Evolutionary conservation across 2,888 invertebrate species (phyloP).

Genomic region (Diabrotica balteata): DNA sequence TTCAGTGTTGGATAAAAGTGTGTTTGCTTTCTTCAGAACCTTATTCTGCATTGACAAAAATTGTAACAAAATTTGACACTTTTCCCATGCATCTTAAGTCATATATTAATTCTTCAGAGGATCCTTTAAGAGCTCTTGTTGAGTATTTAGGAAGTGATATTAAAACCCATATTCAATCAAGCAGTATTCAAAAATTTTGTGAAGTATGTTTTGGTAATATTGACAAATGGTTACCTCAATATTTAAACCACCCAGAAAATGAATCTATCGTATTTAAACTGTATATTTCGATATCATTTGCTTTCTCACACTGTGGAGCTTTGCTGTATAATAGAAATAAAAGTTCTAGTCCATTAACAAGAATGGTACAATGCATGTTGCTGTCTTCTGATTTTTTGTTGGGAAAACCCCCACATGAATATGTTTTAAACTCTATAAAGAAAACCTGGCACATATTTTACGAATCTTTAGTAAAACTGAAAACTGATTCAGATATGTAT

Average conservation of each 20-base stretch:
- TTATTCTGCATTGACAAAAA: conserved; percentile 44
- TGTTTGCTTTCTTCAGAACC: conserved; percentile 49
- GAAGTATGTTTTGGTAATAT: conserved; percentile 52
- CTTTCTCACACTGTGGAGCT: conserved; percentile 51
- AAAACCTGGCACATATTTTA: conserved; percentile 64
- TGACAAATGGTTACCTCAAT: conserved; percentile 48
- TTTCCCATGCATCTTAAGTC: conserved; percentile 43
- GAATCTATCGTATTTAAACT: conserved; percentile 51
- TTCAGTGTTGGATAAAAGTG: conserved; percentile 55
- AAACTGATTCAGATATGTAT: conserved; percentile 61
- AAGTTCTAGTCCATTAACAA: conserved; percentile 61
- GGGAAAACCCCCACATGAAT: conserved; percentile 58
- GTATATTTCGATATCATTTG: conserved; percentile 50
- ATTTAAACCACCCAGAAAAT: conserved; percentile 47
- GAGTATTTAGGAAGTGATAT: conserved; percentile 47
- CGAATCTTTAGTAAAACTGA: conserved; percentile 62
- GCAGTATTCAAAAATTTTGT: conserved; percentile 45
- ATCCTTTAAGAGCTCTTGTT: conserved; percentile 52
- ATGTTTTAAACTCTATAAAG: conserved; percentile 60
- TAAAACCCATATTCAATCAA: conserved; percentile 35
- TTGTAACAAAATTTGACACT: conserved; percentile 49
- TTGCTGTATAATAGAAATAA: conserved; percentile 54
- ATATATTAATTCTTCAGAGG: conserved; percentile 36
- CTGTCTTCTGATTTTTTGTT: conserved; percentile 62
- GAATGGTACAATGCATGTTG: conserved; percentile 62